Evolutionary conservation across 2,888 invertebrate genomes (phyloP).

Genomic region (Stenchaetothrips biformis): DNA sequence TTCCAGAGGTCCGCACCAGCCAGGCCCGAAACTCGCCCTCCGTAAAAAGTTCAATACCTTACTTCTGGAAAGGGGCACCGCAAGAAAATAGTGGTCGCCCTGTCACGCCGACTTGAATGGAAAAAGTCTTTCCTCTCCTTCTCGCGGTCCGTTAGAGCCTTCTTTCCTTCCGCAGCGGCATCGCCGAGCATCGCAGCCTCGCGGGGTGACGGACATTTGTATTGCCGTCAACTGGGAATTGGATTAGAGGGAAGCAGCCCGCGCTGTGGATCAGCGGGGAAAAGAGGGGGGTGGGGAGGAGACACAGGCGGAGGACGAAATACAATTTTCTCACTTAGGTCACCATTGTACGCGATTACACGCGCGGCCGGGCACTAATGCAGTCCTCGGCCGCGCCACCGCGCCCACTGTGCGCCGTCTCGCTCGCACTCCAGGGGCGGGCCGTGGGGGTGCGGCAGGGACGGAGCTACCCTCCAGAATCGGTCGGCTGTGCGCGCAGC

Average conservation of each 20-base stretch:
- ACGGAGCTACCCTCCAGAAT: too few species aligned
- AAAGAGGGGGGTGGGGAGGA: too few species aligned
- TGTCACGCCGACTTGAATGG: constrained; percentile 1
- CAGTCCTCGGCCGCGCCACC: not conserved
- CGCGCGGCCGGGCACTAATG: constrained; percentile 2
- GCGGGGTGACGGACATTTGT: not conserved
- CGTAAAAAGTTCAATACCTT: not conserved
- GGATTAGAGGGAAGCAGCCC: not conserved
- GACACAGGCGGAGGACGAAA: not conserved
- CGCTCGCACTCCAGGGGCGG: too few species aligned
- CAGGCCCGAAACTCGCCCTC: not conserved
- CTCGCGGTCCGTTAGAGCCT: not conserved
- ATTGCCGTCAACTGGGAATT: not conserved
- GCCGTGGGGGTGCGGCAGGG: too few species aligned
- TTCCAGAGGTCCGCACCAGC: too few species aligned
- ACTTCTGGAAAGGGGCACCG: not conserved
- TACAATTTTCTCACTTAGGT: constrained; percentile 22
- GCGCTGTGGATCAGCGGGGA: not conserved
- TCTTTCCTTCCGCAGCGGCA: not conserved
- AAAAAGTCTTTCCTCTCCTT: not conserved
- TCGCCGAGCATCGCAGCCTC: too few species aligned
- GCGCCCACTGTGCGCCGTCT: too few species aligned
- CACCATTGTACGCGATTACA: constrained; percentile 21
- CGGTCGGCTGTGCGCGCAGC: too few species aligned
- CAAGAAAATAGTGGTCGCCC: not conserved